Conservation (phyloP, 1,140 invertebrate species). For the Tyrophagus putrescentiae region DNA sequence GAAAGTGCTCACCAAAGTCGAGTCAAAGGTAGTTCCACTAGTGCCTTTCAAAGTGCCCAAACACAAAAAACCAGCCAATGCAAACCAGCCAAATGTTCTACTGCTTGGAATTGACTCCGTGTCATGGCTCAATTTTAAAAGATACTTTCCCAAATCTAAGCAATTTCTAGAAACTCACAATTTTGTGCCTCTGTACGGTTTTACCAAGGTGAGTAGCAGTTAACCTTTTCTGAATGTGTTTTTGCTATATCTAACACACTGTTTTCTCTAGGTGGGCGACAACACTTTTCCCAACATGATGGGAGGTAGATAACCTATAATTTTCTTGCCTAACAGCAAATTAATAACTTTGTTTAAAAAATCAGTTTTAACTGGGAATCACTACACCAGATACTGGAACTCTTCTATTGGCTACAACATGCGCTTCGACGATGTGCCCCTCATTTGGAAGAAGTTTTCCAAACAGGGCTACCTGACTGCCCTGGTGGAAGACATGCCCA, state of each 20-base stretch:
- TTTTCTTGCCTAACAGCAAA: too few species aligned
- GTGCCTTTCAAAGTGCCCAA: not conserved
- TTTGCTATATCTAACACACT: too few species aligned
- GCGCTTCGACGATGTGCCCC: conserved; percentile 33
- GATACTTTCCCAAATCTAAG: conserved; percentile 30
- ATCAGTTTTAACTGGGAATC: conserved; percentile 28
- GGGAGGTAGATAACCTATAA: too few species aligned
- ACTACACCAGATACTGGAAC: conserved; percentile 21
- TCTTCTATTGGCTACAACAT: conserved; percentile 21
- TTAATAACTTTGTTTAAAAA: too few species aligned
- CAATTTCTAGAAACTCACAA: conserved; percentile 22
- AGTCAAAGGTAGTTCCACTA: not conserved
- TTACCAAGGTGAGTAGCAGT: too few species aligned
- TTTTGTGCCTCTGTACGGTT: conserved; percentile 29
- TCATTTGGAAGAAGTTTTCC: conserved; percentile 40
- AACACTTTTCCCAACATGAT: conserved; percentile 33
- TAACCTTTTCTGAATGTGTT: too few species aligned
- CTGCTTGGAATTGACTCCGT: conserved; percentile 31
- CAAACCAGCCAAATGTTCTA: conserved; percentile 26
- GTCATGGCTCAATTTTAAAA: conserved; percentile 28
- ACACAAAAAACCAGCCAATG: not conserved
- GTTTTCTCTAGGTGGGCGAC: too few species aligned
- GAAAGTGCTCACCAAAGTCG: not conserved
- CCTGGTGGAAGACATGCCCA: conserved; percentile 38
- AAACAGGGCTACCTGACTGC: conserved; percentile 36